Evolutionary conservation across 2,888 invertebrate genomes (phyloP), one percentile per base, ranked within the genome.

Genomic region (Cheilosia grossa): DNA sequence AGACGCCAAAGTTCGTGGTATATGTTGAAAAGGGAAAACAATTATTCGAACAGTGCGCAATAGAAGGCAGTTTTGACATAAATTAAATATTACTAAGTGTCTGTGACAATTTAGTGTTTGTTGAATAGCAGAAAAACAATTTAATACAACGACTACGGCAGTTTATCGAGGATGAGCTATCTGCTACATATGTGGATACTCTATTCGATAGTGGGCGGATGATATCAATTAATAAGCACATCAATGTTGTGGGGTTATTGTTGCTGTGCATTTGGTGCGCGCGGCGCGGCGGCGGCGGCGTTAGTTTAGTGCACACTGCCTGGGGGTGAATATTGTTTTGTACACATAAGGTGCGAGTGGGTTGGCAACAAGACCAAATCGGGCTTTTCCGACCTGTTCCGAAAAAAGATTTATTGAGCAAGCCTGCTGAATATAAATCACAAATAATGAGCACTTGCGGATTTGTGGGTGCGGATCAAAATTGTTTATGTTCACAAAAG

Each of bases 161-260:
- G 64, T 64, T 64, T 64, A 64, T 51, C 64, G 19, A 10, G 19
- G 37, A 64, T 37, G 64, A 24, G 51, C 51, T 49, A 51, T 24
- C 17, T 59, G 24, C 17, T 30, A 17, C 21, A 49, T 47, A 49
- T 19, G 47, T 47, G 7, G 4, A 6, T 27, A 6, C 5, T 19
- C 7, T 19, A 37, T 37, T 4, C 4, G n/a, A 19, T 24, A 17
- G 53, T 53, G 27, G 66, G 66, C 40, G 40, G 66, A 42, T 40
- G 66, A 53, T 53, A 53, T 66, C 40, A 66, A 66, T 66, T 53
- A 66, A 66, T 66, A 27, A 27, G 17, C 21, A 49, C 63, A 51
- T 64, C 27, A 63, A 47, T 17, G 27, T 27, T 17, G 17, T 17
- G 13, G 24, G 30, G 13, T 30, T 15, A 9, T 17, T 47, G 21